phyloP scores from a whole-genome alignment of 2,113 vertebrate species.

The Verasper variegatus region DNA sequence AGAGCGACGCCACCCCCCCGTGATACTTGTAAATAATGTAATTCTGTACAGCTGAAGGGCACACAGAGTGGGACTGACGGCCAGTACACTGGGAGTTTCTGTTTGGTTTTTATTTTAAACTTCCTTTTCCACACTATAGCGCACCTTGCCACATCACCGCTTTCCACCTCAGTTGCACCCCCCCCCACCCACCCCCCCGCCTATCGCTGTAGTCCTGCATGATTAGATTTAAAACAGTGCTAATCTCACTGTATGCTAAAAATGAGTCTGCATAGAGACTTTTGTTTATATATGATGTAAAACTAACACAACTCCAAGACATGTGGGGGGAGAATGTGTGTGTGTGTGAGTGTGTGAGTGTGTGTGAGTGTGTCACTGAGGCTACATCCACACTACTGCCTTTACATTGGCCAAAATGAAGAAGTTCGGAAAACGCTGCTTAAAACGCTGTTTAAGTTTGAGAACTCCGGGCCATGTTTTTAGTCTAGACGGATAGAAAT shows the following conservation, averaged over 20 bases:
- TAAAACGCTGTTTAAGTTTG: too few relatives aligned
- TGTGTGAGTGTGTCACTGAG: background rate
- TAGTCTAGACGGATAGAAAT: too few relatives aligned
- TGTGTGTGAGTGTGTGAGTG: slow-evolving; percentile 9
- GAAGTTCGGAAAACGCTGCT: too few relatives aligned
- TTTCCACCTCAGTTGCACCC: slow-evolving; percentile 81
- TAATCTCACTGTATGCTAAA: slow-evolving; percentile 79
- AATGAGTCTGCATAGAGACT: slow-evolving; percentile 77
- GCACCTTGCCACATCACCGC: slow-evolving; percentile 87
- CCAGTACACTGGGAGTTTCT: slow-evolving; percentile 88
- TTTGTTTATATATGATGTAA: slow-evolving; percentile 76
- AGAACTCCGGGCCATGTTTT: too few relatives aligned
- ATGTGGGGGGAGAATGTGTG: slow-evolving; percentile 27
- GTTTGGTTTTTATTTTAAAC: slow-evolving; percentile 1
- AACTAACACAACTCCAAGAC: slow-evolving; percentile 60
- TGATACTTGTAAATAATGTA: slow-evolving; percentile 85
- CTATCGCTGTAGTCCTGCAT: slow-evolving; percentile 93
- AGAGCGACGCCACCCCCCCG: slow-evolving; percentile 31
- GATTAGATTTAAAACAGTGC: slow-evolving; percentile 81
- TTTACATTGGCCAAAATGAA: background rate
- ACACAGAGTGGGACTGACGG: slow-evolving; percentile 91
- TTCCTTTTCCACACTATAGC: slow-evolving; percentile 61
- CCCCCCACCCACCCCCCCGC: slow-evolving; percentile 83
- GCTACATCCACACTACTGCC: background rate
- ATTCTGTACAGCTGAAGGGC: slow-evolving; percentile 88